phyloP scores from a whole-genome alignment of 2,113 vertebrate species.

The Tragelaphus scriptus region DNA sequence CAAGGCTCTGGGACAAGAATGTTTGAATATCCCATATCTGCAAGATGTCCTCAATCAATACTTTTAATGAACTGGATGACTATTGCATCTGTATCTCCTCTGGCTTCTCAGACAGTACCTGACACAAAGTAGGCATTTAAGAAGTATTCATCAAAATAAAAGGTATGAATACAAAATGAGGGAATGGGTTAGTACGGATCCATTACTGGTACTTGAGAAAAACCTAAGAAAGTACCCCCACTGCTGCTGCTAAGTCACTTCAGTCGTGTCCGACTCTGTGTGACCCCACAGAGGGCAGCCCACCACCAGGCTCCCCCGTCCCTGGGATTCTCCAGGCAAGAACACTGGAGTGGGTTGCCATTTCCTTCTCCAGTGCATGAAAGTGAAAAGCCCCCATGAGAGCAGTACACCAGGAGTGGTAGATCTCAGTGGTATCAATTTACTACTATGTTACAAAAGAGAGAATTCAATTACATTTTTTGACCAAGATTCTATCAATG shows the following conservation, averaged over 20 bases:
- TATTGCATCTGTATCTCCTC: not conserved
- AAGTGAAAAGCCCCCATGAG: not conserved
- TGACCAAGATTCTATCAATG: not conserved
- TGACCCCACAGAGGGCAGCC: too few species aligned
- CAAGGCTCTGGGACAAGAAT: not conserved
- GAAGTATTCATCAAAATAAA: not conserved
- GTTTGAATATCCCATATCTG: not conserved
- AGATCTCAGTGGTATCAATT: not conserved
- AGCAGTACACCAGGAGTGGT: not conserved
- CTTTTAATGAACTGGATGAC: not conserved
- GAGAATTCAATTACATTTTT: not conserved
- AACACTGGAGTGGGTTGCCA: too few species aligned
- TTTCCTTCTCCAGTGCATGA: too few species aligned
- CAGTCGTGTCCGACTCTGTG: too few species aligned
- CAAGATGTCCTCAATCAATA: not conserved
- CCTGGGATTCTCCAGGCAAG: too few species aligned
- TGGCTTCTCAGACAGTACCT: not conserved
- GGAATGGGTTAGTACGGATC: not conserved
- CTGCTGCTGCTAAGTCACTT: too few species aligned
- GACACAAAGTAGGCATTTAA: not conserved
- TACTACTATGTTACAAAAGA: not conserved
- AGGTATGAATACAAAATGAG: not conserved
- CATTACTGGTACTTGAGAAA: not conserved
- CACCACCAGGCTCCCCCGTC: too few species aligned
- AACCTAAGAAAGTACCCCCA: not conserved